Evolutionary conservation across 1,140 invertebrate genomes (phyloP).

Genomic region (Nylanderia fulva): DNA sequence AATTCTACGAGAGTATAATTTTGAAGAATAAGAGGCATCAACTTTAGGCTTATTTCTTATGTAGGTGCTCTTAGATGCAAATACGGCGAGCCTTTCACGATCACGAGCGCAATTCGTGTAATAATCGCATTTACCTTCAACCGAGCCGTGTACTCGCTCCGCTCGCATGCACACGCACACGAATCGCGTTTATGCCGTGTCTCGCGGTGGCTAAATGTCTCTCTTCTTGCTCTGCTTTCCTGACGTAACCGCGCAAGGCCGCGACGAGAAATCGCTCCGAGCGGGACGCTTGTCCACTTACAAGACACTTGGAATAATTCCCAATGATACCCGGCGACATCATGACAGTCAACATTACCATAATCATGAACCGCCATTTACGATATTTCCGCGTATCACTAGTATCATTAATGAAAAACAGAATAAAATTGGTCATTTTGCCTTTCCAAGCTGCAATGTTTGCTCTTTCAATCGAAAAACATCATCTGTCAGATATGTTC

Average conservation of each 20-base stretch:
- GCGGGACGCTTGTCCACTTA: slow-evolving; percentile 34
- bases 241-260: slow-evolving; percentile 78
- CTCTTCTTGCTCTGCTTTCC: slow-evolving; percentile 72
- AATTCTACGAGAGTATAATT: not conserved
- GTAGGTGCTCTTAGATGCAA: slow-evolving; percentile 7
- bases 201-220: slow-evolving; percentile 55
- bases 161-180: slow-evolving; percentile 43
- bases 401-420: not conserved
- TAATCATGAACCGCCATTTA: not conserved
- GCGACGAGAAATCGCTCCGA: slow-evolving; percentile 63
- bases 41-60: not conserved
- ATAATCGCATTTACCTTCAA: slow-evolving; percentile 43
- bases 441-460: not conserved
- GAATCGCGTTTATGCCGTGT: slow-evolving; percentile 57
- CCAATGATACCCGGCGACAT: slow-evolving; percentile 31
- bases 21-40: not conserved
- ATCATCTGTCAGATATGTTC: no score
- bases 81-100: slow-evolving; percentile 64
- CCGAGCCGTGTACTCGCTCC: not conserved
- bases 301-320: slow-evolving; percentile 48
- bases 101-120: slow-evolving; percentile 54
- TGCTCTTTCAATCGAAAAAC: not conserved
- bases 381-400: not conserved
- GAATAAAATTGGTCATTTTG: not conserved
- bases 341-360: not conserved